Percentiles rank a stretch among this genome's conserved stretches.
These are phyloP conservation scores for Euphydryas editha DNA, from an alignment of 2,888 invertebrate species.

Conservation along the genomic window DNA sequence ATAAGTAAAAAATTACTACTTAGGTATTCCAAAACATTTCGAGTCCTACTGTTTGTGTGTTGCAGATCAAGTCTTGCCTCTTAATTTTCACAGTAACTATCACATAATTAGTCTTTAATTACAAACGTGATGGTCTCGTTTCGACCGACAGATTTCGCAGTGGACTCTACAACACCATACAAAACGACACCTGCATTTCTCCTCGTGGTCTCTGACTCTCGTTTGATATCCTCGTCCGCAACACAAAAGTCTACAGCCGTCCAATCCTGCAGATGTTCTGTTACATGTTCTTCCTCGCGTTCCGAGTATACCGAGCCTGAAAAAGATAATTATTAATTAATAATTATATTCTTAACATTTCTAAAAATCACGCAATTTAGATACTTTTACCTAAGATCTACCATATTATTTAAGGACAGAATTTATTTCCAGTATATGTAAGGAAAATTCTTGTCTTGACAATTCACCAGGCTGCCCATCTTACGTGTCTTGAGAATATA, in stretches of 20 bases:
- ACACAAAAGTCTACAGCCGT: conserved; percentile 93
- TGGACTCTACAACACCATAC: conserved; percentile 96
- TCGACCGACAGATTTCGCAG: conserved; percentile 91
- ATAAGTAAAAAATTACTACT: not conserved
- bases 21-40: not conserved
- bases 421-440: too few species aligned
- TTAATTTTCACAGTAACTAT: not conserved
- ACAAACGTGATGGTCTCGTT: conserved; percentile 93
- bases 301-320: conserved; percentile 90
- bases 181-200: conserved; percentile 95
- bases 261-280: conserved; percentile 91
- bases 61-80: conserved; percentile 11
- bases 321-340: not conserved
- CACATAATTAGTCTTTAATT: conserved; percentile 77
- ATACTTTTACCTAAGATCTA: not conserved
- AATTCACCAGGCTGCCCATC: too few species aligned
- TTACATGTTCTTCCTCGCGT: conserved; percentile 93
- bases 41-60: not conserved
- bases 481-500: too few species aligned
- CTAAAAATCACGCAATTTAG: too few species aligned
- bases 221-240: conserved; percentile 96
- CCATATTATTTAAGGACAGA: too few species aligned
- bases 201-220: conserved; percentile 90
- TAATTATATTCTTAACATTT: too few species aligned
- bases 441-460: too few species aligned